Base-by-base conservation (phyloP, 2,113 vertebrate genomes). In the Ivindomyrus marchei region DNA sequence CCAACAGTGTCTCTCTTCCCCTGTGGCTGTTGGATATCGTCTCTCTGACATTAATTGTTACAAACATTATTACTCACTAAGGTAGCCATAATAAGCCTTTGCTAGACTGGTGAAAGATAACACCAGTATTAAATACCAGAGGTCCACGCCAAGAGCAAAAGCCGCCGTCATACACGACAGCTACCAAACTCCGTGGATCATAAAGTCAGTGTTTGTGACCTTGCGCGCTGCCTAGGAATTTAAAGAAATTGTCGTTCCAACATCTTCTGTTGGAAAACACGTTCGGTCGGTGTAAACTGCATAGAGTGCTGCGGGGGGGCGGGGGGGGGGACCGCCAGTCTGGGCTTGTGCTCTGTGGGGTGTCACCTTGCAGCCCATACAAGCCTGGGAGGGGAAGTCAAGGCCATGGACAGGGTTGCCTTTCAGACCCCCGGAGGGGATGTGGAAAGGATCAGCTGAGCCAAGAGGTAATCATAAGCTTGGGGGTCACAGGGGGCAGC, bases 361-460 rank as follows among this genome's bases (percentile, higher is more conserved):
- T 90, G 50, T 88, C 86, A n/a, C 10, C 56, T 90, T 90, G 24
- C 62, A 77, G 49, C 21, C 50, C 31, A 45, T 24, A 77, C 21
- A 36, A 88, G 90, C 70, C 74, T 42, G 11, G 46, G 58, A 31
- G 70, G 70, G 36, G 5, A 21, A 80, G 74, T 77, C 19, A 47
- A 31, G 85, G 13, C 19, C 74, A 49, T 4, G 45, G 19, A 13
- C 21, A n/a, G 62, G 31, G 83, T 88, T 36, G 15, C 1, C 36
- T 90, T 90, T 87, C 89, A 66, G 84, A 50, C 45, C 50, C 56
- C 53, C 3, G 42, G 74, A 56, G 58, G 85, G 85, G 87, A 70
- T 39, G 13, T 2, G 36, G 36, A 19, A 77, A 15, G 36, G 74
- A 70, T 70, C 62, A 70, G 62, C 62, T 27, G 62, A 77, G 36